These are phyloP conservation scores for Ambastaia sidthimunki DNA, from an alignment of 2,797 vertebrate genomes.

Conservation along the genomic window DNA sequence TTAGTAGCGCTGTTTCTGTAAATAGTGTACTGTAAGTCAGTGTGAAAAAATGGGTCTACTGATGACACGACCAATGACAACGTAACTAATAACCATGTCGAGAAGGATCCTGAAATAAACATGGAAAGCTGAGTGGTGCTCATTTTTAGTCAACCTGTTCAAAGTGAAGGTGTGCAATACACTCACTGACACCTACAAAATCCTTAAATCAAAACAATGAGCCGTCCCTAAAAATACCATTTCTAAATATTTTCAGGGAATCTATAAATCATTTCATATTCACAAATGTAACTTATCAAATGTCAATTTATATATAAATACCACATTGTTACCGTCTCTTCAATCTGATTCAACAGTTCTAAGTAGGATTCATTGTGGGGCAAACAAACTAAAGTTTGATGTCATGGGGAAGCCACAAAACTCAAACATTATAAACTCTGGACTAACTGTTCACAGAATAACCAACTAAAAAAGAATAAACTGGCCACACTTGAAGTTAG, in stretches of 20 bases:
- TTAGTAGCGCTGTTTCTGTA: background rate
- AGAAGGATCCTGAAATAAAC: constrained; percentile 27
- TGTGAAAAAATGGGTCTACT: background rate
- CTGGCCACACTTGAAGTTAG: background rate
- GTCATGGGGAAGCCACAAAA: background rate
- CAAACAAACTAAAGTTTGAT: background rate
- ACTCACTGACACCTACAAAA: no score
- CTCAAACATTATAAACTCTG: background rate
- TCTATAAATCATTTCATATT: background rate
- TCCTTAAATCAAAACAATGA: no score
- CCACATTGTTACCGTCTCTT: background rate
- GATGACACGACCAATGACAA: constrained; percentile 40
- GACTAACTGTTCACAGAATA: background rate
- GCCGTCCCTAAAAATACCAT: background rate
- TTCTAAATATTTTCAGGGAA: background rate
- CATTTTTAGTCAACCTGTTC: constrained; percentile 10
- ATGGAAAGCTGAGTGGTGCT: constrained; percentile 10
- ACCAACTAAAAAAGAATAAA: background rate
- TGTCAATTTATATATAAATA: background rate
- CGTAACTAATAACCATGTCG: constrained; percentile 11
- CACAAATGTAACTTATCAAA: background rate
- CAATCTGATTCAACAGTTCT: background rate
- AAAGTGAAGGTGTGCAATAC: no score
- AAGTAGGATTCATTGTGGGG: background rate
- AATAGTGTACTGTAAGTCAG: background rate